Evolutionary conservation across 1,140 invertebrate species (phyloP), one percentile per base, ranked within the genome.

Genomic region (Ceratina australensis): DNA sequence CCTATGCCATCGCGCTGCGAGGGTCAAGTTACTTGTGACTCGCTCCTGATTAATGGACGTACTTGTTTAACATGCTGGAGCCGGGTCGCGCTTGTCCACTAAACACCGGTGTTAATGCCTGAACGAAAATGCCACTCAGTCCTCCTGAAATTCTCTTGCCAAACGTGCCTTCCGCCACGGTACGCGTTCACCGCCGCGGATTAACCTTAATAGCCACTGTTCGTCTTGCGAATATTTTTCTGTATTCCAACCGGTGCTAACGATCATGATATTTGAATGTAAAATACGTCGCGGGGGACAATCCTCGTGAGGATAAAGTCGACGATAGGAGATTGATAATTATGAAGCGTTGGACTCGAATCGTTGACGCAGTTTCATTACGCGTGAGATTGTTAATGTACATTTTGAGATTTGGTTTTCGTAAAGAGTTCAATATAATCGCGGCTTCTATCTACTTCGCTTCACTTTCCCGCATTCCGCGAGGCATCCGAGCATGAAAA

Each of bases 401-500:
- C 33, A 3, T n/a, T 8, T 50, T n/a, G 42, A 83, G 78, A 52
- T 78, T 83, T 1, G 33, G 26, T 52, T 50, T 50, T 50, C 47
- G 20, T 52, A 75, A 20, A 54, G 60, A 81, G 50, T 47, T 81
- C 60, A 24, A 64, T 59, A 80, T 77, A 84, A 85, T 73, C 61
- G 78, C 59, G 33, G 33, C 73, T 56, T 64, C 74, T 78, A 82
- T 76, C 80, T 87, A 88, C 85, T 90, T 86, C 82, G 86, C 87
- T 82, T 86, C 90, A 90, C 86, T 91, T 91, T 79, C 78, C 80
- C 80, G 84, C 84, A 86, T 88, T 91, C 81, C 80, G 80, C 81
- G 78, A 91, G 88, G 89, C 88, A 90, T 90, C 83, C 82, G 88
- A 68, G 87, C 86, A 89, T 90, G 89, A 91, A 90, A 90, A 90